Percentiles rank a stretch among this genome's conserved stretches.
Conservation (phyloP, 92 coral and sea anemone genomes). For the Muricea muricata region DNA sequence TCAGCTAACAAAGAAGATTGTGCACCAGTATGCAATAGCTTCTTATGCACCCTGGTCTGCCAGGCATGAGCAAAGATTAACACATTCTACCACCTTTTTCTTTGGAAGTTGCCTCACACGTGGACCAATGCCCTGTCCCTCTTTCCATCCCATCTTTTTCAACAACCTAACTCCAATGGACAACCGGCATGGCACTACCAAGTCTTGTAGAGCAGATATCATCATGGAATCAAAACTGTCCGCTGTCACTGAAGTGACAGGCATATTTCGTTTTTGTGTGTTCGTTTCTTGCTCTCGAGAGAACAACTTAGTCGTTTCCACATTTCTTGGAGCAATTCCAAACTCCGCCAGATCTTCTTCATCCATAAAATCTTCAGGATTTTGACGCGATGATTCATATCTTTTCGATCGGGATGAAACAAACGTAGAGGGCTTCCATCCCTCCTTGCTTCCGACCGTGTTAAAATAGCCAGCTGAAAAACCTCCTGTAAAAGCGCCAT, state of each 20-base stretch:
- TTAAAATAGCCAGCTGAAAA: slow-evolving; percentile 99
- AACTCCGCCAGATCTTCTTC: slow-evolving; percentile 95
- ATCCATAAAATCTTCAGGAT: slow-evolving; percentile 98
- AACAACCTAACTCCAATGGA: slow-evolving; percentile 86
- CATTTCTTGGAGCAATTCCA: slow-evolving; percentile 93
- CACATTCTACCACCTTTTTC: slow-evolving; percentile 84
- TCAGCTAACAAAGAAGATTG: too few relatives aligned
- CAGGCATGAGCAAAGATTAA: too few relatives aligned
- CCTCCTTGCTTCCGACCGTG: slow-evolving; percentile 96
- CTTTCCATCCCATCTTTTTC: slow-evolving; percentile 98
- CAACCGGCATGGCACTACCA: slow-evolving; percentile 85
- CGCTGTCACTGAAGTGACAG: slow-evolving; percentile 56
- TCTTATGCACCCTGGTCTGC: too few relatives aligned
- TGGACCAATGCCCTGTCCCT: slow-evolving; percentile 97
- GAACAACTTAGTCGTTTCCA: slow-evolving; percentile 82
- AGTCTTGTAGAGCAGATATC: slow-evolving; percentile 68
- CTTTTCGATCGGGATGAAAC: slow-evolving; percentile 87
- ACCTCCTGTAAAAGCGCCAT: slow-evolving; percentile 99
- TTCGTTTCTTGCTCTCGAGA: slow-evolving; percentile 39
- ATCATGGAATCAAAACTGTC: slow-evolving; percentile 26
- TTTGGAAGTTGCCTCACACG: slow-evolving; percentile 79
- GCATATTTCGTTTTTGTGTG: slow-evolving; percentile 40
- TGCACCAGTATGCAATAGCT: too few relatives aligned
- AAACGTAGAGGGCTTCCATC: slow-evolving; percentile 93
- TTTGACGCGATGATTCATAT: slow-evolving; percentile 64